Evolutionary conservation across 2,888 invertebrate species (phyloP).

Genomic region (Leptura quadrifasciata): DNA sequence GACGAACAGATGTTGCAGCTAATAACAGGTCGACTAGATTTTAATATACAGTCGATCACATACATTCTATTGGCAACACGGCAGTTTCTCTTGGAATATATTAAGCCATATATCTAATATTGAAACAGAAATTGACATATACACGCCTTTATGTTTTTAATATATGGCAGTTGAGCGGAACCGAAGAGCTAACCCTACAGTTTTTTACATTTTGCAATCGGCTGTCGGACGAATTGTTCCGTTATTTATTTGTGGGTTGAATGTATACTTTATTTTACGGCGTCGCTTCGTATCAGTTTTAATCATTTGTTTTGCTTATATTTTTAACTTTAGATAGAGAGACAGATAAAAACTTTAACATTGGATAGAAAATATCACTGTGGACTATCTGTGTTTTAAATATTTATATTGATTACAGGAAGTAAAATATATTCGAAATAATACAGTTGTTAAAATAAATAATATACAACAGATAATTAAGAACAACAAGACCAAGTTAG

Average conservation of each 20-base stretch:
- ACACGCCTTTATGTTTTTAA: constrained; percentile 45
- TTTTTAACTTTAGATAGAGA: constrained; percentile 1
- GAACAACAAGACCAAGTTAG: no score
- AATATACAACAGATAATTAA: no score
- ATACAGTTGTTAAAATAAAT: no score
- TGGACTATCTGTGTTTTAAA: no score
- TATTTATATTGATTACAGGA: no score
- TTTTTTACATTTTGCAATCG: constrained; percentile 23
- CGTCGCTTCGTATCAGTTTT: constrained; percentile 20
- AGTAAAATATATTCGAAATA: no score
- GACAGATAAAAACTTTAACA: no score
- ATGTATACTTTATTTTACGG: constrained; percentile 23
- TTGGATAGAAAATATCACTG: no score
- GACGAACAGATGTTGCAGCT: constrained; percentile 50
- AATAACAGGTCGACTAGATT: constrained; percentile 39
- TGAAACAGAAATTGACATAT: constrained; percentile 56
- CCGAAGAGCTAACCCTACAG: constrained; percentile 30
- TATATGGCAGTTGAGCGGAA: constrained; percentile 39
- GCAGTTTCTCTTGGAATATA: constrained; percentile 46
- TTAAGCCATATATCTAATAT: constrained; percentile 59
- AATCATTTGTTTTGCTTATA: constrained; percentile 16
- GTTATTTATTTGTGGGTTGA: constrained; percentile 57
- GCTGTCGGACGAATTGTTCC: constrained; percentile 53
- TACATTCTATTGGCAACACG: constrained; percentile 14
- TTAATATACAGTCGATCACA: constrained; percentile 33